phyloP scores from a whole-genome alignment of 2,888 invertebrate species.

The Agrenia bidenticulata region DNA sequence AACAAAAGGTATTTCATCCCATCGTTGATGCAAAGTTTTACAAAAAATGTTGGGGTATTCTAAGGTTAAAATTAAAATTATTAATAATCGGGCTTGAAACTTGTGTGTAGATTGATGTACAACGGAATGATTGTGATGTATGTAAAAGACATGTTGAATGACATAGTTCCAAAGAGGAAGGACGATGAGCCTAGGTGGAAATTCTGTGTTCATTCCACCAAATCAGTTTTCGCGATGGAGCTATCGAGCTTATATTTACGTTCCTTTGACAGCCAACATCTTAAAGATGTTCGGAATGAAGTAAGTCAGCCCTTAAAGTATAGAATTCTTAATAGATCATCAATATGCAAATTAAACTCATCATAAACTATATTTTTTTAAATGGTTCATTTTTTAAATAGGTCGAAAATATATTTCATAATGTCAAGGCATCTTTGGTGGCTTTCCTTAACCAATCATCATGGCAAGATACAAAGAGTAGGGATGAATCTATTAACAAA shows the following conservation, averaged over 20 bases:
- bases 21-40: too few species aligned
- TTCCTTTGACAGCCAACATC: constrained; percentile 5
- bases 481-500: constrained; percentile 58
- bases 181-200: constrained; percentile 46
- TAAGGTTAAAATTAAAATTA: neutral
- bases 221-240: constrained; percentile 54
- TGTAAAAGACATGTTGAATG: constrained; percentile 59
- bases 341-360: neutral
- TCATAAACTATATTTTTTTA: neutral
- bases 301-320: too few species aligned
- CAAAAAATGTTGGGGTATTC: neutral
- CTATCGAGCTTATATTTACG: constrained; percentile 57
- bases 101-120: constrained; percentile 59
- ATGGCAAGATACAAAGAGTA: constrained; percentile 53
- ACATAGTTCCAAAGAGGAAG: constrained; percentile 57
- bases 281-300: neutral
- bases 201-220: constrained; percentile 53
- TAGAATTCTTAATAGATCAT: too few species aligned
- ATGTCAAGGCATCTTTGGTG: constrained; percentile 57
- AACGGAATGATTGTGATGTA: constrained; percentile 60
- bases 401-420: constrained; percentile 56
- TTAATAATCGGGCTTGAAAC: too few species aligned
- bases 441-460: constrained; percentile 42
- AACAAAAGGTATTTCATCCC: constrained; percentile 45
- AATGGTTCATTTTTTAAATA: constrained; percentile 11